Conservation (phyloP, 2,888 invertebrate species). For the Tryphoninae sp. region DNA sequence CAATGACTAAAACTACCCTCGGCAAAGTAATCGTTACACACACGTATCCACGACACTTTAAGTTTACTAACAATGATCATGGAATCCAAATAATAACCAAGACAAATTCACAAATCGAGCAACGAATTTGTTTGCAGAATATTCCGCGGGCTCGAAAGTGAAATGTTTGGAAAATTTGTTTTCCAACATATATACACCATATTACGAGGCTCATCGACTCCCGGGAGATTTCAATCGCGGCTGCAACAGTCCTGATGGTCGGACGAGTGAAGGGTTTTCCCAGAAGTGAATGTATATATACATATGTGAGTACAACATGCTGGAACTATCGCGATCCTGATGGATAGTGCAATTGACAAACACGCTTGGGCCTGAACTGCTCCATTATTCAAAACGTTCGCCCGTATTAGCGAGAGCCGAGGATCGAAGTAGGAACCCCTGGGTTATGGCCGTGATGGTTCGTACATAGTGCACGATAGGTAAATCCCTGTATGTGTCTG, state of each 20-base stretch:
- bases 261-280: constrained; percentile 49
- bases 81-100: no score
- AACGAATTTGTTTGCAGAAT: no score
- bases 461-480: constrained; percentile 17
- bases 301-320: constrained; percentile 38
- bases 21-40: no score
- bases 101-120: no score
- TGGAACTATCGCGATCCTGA: constrained; percentile 58
- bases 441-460: constrained; percentile 26
- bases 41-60: no score
- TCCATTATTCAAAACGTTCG: constrained; percentile 71
- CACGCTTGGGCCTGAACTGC: constrained; percentile 64
- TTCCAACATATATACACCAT: not conserved
- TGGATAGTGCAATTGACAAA: constrained; percentile 62
- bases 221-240: not conserved
- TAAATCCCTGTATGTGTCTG: not conserved
- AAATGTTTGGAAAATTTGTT: no score
- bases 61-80: no score
- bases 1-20: no score
- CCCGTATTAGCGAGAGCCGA: constrained; percentile 64
- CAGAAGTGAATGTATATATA: constrained; percentile 30
- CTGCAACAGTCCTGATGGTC: constrained; percentile 24
- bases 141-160: no score
- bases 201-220: not conserved
- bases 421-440: constrained; percentile 13